Conservation (phyloP, 2,797 vertebrate species). For the Varecia variegata region DNA sequence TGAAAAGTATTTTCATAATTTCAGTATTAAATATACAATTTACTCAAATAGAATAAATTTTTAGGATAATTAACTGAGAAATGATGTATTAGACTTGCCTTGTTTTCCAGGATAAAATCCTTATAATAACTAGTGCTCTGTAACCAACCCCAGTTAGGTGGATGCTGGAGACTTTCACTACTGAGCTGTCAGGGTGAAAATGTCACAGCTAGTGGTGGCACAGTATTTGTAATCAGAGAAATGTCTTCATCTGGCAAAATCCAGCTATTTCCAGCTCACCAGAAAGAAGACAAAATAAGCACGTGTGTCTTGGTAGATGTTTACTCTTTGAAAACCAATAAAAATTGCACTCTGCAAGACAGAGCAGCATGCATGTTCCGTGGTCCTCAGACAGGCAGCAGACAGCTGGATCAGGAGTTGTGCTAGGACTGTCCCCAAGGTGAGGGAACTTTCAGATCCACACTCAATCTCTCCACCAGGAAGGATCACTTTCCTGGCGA, state of each 20-base stretch:
- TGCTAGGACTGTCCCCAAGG: slow-evolving; percentile 19
- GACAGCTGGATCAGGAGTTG: not conserved
- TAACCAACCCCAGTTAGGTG: fast-evolving
- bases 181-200: no score
- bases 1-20: not conserved
- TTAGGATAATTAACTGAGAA: not conserved
- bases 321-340: slow-evolving; percentile 1
- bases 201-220: not conserved
- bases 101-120: not conserved
- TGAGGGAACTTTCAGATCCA: slow-evolving; percentile 47
- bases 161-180: not conserved
- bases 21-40: no score
- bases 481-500: slow-evolving; percentile 60
- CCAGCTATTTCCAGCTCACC: not conserved
- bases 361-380: not conserved
- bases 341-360: slow-evolving; percentile 58
- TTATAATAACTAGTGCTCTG: not conserved
- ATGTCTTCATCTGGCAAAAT: not conserved
- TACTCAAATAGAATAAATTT: not conserved
- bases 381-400: not conserved
- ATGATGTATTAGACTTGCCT: not conserved
- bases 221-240: not conserved
- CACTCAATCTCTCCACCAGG: slow-evolving; percentile 20
- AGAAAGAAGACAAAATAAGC: slow-evolving; percentile 22
- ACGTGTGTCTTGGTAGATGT: slow-evolving; percentile 19